Conservation (phyloP, 2,888 invertebrate genomes). For the Theodoxus fluviatilis region DNA sequence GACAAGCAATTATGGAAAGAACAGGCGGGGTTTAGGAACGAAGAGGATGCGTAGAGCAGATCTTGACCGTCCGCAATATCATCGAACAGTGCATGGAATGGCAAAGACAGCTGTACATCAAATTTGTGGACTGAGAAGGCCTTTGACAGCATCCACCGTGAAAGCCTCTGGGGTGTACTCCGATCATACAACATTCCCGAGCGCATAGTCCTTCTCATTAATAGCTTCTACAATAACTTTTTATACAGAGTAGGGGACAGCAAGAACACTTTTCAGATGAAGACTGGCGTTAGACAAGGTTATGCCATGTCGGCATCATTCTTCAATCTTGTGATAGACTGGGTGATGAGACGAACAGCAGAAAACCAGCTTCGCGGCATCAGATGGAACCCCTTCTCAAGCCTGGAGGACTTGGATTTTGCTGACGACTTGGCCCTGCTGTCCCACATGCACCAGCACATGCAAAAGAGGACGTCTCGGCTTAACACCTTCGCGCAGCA, state of each 20-base stretch:
- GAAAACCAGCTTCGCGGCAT: constrained; percentile 20
- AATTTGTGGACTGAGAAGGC: constrained; percentile 34
- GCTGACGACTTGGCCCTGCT: constrained; percentile 25
- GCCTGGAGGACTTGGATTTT: constrained; percentile 28
- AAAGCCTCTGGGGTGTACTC: constrained; percentile 30
- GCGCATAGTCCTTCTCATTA: constrained; percentile 19
- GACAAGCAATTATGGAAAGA: constrained; percentile 24
- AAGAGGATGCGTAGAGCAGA: constrained; percentile 32
- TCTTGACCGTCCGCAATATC: constrained; percentile 30
- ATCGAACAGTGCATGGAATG: constrained; percentile 33
- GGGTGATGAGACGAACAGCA: constrained; percentile 27
- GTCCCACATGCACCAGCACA: constrained; percentile 23
- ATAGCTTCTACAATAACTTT: constrained; percentile 24
- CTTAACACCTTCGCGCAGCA: no score
- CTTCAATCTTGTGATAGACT: constrained; percentile 27
- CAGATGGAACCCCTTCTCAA: constrained; percentile 17
- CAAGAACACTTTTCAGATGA: constrained; percentile 10
- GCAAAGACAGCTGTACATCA: constrained; percentile 29
- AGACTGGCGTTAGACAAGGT: constrained; percentile 28
- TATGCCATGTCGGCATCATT: constrained; percentile 23
- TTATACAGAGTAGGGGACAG: constrained; percentile 7
- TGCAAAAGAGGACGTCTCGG: constrained; percentile 9
- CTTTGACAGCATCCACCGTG: constrained; percentile 29
- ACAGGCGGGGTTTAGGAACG: constrained; percentile 31
- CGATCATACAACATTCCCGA: constrained; percentile 24